Conservation (phyloP, 1,140 invertebrate genomes). For the Tetragonula clypearis region DNA sequence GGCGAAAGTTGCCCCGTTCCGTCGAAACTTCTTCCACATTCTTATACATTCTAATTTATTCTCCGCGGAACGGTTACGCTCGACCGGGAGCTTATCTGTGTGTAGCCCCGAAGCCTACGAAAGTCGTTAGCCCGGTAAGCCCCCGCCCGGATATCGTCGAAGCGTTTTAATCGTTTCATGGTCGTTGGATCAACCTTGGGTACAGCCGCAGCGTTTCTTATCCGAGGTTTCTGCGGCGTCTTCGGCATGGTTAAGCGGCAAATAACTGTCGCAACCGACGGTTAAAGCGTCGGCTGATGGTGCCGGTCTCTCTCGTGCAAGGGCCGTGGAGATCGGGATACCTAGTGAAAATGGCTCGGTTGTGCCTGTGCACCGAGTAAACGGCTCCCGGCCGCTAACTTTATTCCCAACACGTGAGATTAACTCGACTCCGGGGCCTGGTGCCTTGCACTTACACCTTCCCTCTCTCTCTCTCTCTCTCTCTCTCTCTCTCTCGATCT, state of each 20-base stretch:
- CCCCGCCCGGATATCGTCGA: not conserved
- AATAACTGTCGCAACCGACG: slow-evolving; percentile 37
- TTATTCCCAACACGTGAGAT: slow-evolving; percentile 74
- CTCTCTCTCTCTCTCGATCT: not conserved
- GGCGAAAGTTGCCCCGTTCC: not conserved
- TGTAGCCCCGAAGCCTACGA: not conserved
- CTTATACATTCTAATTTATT: not conserved
- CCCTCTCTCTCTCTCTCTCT: not conserved
- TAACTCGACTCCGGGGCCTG: slow-evolving; percentile 60
- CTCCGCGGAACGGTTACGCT: not conserved
- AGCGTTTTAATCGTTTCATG: slow-evolving; percentile 19
- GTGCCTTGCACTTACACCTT: slow-evolving; percentile 57
- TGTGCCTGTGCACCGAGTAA: slow-evolving; percentile 52
- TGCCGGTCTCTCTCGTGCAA: slow-evolving; percentile 2
- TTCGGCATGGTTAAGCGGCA: slow-evolving; percentile 20
- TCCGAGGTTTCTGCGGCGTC: slow-evolving; percentile 41
- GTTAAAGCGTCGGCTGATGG: slow-evolving; percentile 28
- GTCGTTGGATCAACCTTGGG: slow-evolving; percentile 18
- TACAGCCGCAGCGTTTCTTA: slow-evolving; percentile 35
- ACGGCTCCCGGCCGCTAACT: slow-evolving; percentile 65
- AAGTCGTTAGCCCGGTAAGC: slow-evolving; percentile 3
- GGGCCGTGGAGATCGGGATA: slow-evolving; percentile 49
- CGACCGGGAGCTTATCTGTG: not conserved
- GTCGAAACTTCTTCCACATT: not conserved
- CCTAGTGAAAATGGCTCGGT: slow-evolving; percentile 66